A percentile compares a stretch with the other conserved stretches of the same genome.
These are phyloP conservation scores for Chrysocyon brachyurus DNA, from an alignment of 2,797 vertebrate genomes.

Conservation along the genomic window DNA sequence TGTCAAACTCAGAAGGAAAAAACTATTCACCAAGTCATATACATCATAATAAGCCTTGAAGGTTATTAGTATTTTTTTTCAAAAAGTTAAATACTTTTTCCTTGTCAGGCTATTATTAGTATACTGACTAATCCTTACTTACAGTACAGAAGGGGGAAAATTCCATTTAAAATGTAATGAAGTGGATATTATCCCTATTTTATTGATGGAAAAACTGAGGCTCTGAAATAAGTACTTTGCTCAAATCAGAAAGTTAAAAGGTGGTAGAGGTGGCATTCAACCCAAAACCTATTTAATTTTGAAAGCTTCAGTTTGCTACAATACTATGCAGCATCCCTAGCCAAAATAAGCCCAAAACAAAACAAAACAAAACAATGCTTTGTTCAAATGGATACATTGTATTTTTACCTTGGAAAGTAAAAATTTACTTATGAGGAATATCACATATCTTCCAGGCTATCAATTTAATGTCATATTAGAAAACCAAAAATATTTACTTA, in stretches of 20 bases:
- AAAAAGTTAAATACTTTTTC: constrained; percentile 13
- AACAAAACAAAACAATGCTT: neutral
- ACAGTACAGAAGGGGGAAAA: neutral
- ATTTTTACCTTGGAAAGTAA: neutral
- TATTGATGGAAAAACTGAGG: neutral
- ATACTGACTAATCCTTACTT: neutral
- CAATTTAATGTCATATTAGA: neutral
- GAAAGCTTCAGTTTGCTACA: neutral
- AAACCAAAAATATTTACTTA: neutral
- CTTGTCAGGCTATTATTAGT: neutral
- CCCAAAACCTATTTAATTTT: neutral
- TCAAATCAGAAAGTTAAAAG: neutral
- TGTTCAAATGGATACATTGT: neutral
- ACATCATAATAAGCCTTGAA: neutral
- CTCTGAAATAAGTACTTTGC: neutral
- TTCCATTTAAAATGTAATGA: neutral
- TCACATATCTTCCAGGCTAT: neutral
- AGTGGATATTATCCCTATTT: neutral
- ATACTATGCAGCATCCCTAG: neutral
- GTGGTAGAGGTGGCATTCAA: neutral
- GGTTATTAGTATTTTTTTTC: neutral
- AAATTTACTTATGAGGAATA: neutral
- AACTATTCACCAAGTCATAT: neutral
- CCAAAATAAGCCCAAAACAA: neutral
- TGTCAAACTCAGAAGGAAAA: constrained; percentile 1